These are phyloP conservation scores for Pempheris klunzingeri DNA, from an alignment of 2,797 vertebrate species.

Conservation along the genomic window DNA sequence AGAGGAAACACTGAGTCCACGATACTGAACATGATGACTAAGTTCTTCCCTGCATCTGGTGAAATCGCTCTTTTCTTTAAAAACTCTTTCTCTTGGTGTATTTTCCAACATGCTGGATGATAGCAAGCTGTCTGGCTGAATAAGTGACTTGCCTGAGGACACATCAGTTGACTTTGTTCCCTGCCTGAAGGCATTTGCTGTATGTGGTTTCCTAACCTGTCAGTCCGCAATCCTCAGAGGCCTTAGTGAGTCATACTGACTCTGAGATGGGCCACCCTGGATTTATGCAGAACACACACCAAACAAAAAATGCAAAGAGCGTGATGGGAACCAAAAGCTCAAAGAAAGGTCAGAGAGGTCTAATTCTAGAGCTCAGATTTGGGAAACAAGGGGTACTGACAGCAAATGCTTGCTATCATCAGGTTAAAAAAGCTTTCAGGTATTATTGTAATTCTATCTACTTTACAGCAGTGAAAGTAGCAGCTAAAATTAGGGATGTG, in stretches of 20 bases:
- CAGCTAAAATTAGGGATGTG: neutral
- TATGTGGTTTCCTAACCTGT: conserved; percentile 79
- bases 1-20: conserved; percentile 15
- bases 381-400: neutral
- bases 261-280: conserved; percentile 65
- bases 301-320: conserved; percentile 45
- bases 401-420: neutral
- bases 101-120: conserved; percentile 26
- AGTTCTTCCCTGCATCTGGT: conserved; percentile 51
- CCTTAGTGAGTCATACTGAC: conserved; percentile 72
- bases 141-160: conserved; percentile 62
- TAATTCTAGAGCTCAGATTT: conserved; percentile 14
- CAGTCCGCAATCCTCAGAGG: conserved; percentile 78
- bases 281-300: conserved; percentile 52
- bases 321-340: conserved; percentile 53
- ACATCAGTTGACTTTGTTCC: conserved; percentile 71
- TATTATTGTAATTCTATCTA: neutral
- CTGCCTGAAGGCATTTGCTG: conserved; percentile 66
- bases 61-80: conserved; percentile 28
- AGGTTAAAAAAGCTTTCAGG: neutral
- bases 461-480: neutral
- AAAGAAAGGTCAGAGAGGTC: conserved; percentile 45
- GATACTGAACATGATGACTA: conserved; percentile 45
- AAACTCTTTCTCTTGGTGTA: conserved; percentile 10
- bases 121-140: conserved; percentile 54